Percentiles rank a stretch among this genome's conserved stretches.
Conservation (phyloP, 2,113 vertebrate genomes). For the Crotalus viridis region DNA sequence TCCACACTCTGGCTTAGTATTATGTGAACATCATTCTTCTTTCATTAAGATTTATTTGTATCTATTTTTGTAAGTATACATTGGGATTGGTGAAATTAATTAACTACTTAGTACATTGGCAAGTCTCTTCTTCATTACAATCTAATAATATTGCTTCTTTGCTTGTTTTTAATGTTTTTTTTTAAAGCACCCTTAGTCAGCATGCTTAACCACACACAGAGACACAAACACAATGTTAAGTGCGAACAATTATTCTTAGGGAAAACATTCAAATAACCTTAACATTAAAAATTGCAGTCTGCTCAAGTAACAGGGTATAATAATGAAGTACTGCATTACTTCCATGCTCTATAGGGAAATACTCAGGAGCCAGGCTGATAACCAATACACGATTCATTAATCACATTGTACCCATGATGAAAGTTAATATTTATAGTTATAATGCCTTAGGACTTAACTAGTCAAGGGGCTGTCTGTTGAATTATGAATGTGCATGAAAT, state of each 20-base stretch:
- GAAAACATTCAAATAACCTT: background rate
- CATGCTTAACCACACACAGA: background rate
- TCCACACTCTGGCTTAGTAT: background rate
- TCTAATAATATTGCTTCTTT: background rate
- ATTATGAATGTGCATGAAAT: background rate
- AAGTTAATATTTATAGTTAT: background rate
- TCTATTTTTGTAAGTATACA: background rate
- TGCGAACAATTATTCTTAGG: background rate
- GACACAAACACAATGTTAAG: background rate
- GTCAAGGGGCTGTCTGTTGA: background rate
- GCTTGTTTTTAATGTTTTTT: background rate
- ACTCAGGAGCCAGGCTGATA: background rate
- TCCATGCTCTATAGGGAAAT: background rate
- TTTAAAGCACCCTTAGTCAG: background rate
- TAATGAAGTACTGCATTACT: background rate
- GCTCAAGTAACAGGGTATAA: background rate
- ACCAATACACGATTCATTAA: background rate
- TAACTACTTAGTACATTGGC: background rate
- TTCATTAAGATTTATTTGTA: background rate
- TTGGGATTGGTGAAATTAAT: background rate
- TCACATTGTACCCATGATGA: background rate
- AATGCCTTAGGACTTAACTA: background rate
- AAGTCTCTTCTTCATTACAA: background rate
- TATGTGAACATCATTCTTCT: background rate
- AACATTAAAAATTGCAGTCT: background rate